Percentiles rank a stretch among this genome's conserved stretches.
These are phyloP conservation scores for Hymenopus coronatus DNA, from an alignment of 2,888 invertebrate species.

Conservation along the genomic window DNA sequence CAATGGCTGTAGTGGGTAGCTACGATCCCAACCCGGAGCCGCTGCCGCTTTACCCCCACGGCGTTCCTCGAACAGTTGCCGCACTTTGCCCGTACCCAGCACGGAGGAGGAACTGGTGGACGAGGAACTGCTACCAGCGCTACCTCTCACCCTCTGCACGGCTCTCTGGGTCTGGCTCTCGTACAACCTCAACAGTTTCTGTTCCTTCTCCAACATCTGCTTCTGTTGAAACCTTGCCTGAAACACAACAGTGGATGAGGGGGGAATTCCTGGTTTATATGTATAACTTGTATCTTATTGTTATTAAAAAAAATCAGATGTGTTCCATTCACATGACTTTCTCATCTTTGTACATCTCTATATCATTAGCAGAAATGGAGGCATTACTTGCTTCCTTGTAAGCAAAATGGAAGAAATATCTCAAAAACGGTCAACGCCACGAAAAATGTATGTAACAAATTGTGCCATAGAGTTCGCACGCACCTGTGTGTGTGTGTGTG, in stretches of 20 bases:
- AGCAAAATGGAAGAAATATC: too few relatives aligned
- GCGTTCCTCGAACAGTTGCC: constrained; percentile 84
- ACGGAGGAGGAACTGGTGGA: constrained; percentile 36
- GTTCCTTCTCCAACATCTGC: constrained; percentile 76
- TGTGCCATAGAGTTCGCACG: too few relatives aligned
- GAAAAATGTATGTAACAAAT: too few relatives aligned
- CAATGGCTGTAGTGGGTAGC: constrained; percentile 77
- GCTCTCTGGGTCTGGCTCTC: constrained; percentile 66
- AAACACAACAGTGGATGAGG: constrained; percentile 35
- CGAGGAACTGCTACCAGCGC: constrained; percentile 46
- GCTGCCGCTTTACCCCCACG: constrained; percentile 43
- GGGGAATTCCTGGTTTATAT: too few relatives aligned
- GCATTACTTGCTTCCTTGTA: too few relatives aligned
- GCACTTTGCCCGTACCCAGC: constrained; percentile 54
- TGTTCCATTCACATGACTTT: too few relatives aligned
- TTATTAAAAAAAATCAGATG: too few relatives aligned
- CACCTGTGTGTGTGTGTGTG: too few relatives aligned
- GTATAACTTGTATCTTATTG: too few relatives aligned
- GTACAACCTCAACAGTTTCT: constrained; percentile 69
- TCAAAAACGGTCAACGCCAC: too few relatives aligned
- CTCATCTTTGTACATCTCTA: too few relatives aligned
- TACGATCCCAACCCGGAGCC: constrained; percentile 57
- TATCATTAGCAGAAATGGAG: too few relatives aligned
- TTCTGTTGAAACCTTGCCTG: constrained; percentile 82
- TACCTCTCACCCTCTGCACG: constrained; percentile 56